These are phyloP conservation scores for Akabosia matsudoensis DNA, from an alignment of 1,140 invertebrate genomes.

Conservation along the genomic window DNA sequence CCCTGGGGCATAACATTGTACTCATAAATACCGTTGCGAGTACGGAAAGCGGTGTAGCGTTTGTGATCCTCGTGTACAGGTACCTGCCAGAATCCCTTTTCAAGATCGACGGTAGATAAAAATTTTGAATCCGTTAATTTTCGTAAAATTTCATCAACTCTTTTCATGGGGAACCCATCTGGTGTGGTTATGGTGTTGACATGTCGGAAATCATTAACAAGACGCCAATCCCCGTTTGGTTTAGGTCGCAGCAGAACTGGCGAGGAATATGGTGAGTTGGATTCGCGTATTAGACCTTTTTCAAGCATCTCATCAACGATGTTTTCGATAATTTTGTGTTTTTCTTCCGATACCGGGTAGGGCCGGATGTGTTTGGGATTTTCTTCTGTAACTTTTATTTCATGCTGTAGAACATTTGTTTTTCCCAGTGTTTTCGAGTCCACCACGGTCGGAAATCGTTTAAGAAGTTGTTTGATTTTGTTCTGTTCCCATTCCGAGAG, in stretches of 20 bases:
- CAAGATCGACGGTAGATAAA: not conserved
- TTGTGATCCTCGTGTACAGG: slow-evolving; percentile 38
- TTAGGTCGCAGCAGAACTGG: slow-evolving; percentile 24
- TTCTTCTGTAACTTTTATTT: not conserved
- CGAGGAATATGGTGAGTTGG: slow-evolving; percentile 14
- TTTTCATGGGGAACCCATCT: slow-evolving; percentile 26
- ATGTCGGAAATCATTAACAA: slow-evolving; percentile 24
- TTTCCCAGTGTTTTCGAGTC: not conserved
- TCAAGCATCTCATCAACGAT: slow-evolving; percentile 26
- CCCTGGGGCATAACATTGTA: slow-evolving; percentile 51
- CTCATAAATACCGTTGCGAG: slow-evolving; percentile 50
- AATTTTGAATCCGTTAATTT: not conserved
- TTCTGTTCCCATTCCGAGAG: not conserved
- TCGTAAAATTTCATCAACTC: not conserved
- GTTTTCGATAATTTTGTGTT: not conserved
- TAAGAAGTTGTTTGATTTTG: not conserved
- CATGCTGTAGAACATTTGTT: not conserved
- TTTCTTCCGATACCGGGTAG: not conserved
- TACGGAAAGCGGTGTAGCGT: slow-evolving; percentile 53
- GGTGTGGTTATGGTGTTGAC: slow-evolving; percentile 7
- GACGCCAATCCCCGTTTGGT: not conserved
- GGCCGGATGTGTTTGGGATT: slow-evolving; percentile 3
- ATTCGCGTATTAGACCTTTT: slow-evolving; percentile 28
- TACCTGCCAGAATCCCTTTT: slow-evolving; percentile 48
- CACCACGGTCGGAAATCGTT: not conserved